Evolutionary conservation across 2,797 vertebrate species (phyloP).

Genomic region (Brotogeris chrysoptera): DNA sequence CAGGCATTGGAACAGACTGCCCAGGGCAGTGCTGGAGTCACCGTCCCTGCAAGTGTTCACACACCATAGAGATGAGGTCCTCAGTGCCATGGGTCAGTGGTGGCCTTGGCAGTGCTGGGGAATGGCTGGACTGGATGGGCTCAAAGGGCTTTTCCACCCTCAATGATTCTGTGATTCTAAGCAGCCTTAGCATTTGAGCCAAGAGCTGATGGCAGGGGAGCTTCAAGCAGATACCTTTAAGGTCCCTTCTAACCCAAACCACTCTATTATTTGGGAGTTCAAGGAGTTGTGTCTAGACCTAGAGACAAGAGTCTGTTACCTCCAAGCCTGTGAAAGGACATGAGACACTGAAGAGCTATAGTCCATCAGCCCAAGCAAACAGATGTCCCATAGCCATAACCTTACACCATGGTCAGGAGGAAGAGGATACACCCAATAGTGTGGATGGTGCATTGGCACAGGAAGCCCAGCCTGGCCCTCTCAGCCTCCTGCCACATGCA

Average conservation of each 20-base stretch:
- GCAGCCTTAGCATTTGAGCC: neutral
- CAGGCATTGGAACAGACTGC: neutral
- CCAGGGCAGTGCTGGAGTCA: neutral
- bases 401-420: neutral
- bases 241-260: neutral
- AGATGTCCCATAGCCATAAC: neutral
- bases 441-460: fast-evolving
- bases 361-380: neutral
- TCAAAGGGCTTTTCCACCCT: neutral
- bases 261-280: neutral
- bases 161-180: neutral
- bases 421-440: neutral
- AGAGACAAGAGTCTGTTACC: neutral
- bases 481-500: neutral
- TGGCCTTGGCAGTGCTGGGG: neutral
- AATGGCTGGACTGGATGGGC: neutral
- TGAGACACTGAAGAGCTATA: neutral
- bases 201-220: neutral
- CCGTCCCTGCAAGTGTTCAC: neutral
- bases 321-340: neutral
- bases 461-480: neutral
- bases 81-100: neutral
- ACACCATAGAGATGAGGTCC: fast-evolving
- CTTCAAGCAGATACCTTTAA: neutral
- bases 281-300: neutral